These are phyloP conservation scores for Peromyscus eremicus DNA, from an alignment of 2,797 vertebrate species.

Conservation along the genomic window DNA sequence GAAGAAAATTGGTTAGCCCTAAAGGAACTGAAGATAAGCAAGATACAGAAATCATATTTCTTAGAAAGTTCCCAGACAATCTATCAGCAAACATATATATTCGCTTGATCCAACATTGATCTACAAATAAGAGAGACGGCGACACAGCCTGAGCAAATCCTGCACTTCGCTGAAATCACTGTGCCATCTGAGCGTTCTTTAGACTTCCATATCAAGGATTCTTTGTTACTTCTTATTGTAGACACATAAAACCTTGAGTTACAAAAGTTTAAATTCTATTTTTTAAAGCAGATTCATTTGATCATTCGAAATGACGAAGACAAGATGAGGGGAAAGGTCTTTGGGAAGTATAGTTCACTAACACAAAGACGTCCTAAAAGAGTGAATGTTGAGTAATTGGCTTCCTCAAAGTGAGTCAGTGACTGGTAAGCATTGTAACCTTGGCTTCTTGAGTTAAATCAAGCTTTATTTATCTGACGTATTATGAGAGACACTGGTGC, in stretches of 20 bases:
- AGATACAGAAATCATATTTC: slow-evolving; percentile 35
- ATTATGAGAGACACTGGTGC: not conserved
- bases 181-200: not conserved
- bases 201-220: not conserved
- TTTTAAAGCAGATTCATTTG: slow-evolving; percentile 22
- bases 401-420: not conserved
- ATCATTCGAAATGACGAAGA: slow-evolving; percentile 18
- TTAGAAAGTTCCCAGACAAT: not conserved
- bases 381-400: not conserved
- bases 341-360: not conserved
- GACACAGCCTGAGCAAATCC: slow-evolving; percentile 12
- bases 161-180: not conserved
- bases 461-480: not conserved
- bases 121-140: slow-evolving; percentile 30
- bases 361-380: not conserved
- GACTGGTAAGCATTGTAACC: not conserved
- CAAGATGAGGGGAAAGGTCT: not conserved
- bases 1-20: not conserved
- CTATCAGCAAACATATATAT: slow-evolving; percentile 29
- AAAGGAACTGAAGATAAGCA: slow-evolving; percentile 16
- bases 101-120: slow-evolving; percentile 4
- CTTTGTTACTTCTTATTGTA: slow-evolving; percentile 37
- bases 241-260: slow-evolving; percentile 2
- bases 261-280: slow-evolving; percentile 20
- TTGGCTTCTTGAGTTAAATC: not conserved